Evolutionary conservation across 1,140 invertebrate species (phyloP).

Genomic region (Conus ventricosus): DNA sequence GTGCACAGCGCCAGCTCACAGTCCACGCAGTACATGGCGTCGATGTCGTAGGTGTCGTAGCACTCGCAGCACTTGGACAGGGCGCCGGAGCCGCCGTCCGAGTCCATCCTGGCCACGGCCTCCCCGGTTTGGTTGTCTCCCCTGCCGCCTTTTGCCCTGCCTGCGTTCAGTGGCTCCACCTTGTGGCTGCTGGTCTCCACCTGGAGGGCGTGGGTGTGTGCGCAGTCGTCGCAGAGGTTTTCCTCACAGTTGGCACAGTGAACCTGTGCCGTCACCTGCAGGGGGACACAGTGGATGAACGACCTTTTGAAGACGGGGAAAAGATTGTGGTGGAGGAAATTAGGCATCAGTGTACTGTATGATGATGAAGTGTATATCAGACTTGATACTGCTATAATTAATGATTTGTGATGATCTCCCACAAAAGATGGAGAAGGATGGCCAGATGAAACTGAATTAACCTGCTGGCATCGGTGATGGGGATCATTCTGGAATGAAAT

Average conservation of each 20-base stretch:
- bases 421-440: no score
- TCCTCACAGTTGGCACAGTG: slow-evolving; percentile 65
- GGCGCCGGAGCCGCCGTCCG: slow-evolving; percentile 22
- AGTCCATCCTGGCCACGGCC: slow-evolving; percentile 11
- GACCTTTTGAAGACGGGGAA: no score
- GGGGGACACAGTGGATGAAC: not conserved
- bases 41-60: slow-evolving; percentile 67
- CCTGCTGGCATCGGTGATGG: no score
- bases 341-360: no score
- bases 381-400: no score
- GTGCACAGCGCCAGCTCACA: slow-evolving; percentile 64
- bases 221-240: slow-evolving; percentile 54
- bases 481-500: no score
- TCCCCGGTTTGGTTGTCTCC: slow-evolving; percentile 31
- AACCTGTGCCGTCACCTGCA: slow-evolving; percentile 48
- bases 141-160: not conserved
- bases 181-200: slow-evolving; percentile 55
- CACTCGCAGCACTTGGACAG: slow-evolving; percentile 58
- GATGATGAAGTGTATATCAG: no score
- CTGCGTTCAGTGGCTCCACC: slow-evolving; percentile 20
- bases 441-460: no score
- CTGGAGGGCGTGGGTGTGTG: slow-evolving; percentile 50
- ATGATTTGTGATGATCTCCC: no score
- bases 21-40: slow-evolving; percentile 65
- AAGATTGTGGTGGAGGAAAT: no score